A percentile compares a stretch with the other conserved stretches of the same genome.
Evolutionary conservation across 92 coral and sea anemone species (phyloP).

Genomic region (Blastomussa wellsi): DNA sequence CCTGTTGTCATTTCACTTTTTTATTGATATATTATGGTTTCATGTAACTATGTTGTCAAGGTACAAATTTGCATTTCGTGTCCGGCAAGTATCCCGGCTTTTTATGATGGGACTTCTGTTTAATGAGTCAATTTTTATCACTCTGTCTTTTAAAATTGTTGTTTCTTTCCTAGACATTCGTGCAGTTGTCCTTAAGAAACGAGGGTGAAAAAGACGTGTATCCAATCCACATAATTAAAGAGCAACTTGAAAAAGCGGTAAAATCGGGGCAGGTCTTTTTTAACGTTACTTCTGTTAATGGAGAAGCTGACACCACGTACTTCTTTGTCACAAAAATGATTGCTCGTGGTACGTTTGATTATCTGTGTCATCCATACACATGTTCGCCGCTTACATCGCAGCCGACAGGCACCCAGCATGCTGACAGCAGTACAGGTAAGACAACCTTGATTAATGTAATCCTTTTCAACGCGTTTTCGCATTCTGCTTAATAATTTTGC

Average conservation of each 20-base stretch:
- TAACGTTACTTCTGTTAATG: not conserved
- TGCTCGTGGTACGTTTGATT: conserved; percentile 18
- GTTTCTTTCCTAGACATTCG: conserved; percentile 10
- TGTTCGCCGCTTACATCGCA: not conserved
- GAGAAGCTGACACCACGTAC: not conserved
- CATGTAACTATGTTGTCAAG: too few relatives aligned
- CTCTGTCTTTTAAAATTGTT: not conserved
- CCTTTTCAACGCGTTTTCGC: too few relatives aligned
- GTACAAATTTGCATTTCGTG: too few relatives aligned
- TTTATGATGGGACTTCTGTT: not conserved
- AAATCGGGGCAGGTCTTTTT: conserved; percentile 1
- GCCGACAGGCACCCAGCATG: not conserved
- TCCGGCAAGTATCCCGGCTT: too few relatives aligned
- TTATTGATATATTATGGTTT: too few relatives aligned
- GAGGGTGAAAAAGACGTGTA: conserved; percentile 23
- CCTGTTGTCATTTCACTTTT: too few relatives aligned
- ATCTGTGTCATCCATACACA: conserved; percentile 14
- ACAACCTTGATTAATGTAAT: not conserved
- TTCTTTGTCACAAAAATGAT: conserved; percentile 13
- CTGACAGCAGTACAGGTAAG: not conserved
- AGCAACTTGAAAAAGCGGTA: conserved; percentile 20
- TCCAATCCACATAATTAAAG: conserved; percentile 13
- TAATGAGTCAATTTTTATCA: not conserved
- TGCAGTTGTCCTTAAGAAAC: conserved; percentile 24
- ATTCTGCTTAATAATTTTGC: too few relatives aligned